Evolutionary conservation across 2,888 invertebrate species (phyloP), one percentile per base, ranked within the genome.

Genomic region (Poecilus cupreus): DNA sequence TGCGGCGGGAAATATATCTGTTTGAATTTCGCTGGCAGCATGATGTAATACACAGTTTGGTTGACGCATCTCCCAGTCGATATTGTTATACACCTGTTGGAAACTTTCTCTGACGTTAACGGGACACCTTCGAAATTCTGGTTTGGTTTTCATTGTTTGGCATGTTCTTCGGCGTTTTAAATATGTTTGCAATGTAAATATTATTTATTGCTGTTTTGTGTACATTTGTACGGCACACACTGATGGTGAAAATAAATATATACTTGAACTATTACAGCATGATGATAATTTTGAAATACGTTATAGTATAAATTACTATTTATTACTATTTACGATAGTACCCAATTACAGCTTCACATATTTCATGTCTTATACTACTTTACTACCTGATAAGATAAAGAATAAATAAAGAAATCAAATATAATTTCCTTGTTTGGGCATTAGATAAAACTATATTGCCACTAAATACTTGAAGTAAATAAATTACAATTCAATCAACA

Each of bases 41-140:
- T 68, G 64, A 68, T 68, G 64, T 68, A 68, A 68, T 13, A 32
- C 13, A 16, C 1, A 1, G 39, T 39, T 16, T 68, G 64, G 64
- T 68, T 68, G 64, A 68, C 64, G 32, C 64, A 68, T 32, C 39
- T 68, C 1, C 18, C 1, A 32, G 64, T 68, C 64, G 37, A 68
- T 68, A 60, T 43, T 43, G 24, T 13, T 26, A 39, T 68, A 68
- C 64, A 68, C 64, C 64, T 68, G 64, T 68, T 68, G 64, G 18
- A 51, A 51, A 51, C 51, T 51, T 18, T 51, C 51, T 68, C 16
- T 37, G 64, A 18, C 37, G n/a, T 37, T 68, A 18, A 32, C 64
- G n/a, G 18, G 18, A 68, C 64, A 10, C 0, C 18, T 43, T n/a
- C 3, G 3, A 5, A 43, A n/a, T 43, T 43, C 10, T 24, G 6